phyloP scores from a whole-genome alignment of 1,140 invertebrate genomes.

The Hyposmocoma kahamanoa region DNA sequence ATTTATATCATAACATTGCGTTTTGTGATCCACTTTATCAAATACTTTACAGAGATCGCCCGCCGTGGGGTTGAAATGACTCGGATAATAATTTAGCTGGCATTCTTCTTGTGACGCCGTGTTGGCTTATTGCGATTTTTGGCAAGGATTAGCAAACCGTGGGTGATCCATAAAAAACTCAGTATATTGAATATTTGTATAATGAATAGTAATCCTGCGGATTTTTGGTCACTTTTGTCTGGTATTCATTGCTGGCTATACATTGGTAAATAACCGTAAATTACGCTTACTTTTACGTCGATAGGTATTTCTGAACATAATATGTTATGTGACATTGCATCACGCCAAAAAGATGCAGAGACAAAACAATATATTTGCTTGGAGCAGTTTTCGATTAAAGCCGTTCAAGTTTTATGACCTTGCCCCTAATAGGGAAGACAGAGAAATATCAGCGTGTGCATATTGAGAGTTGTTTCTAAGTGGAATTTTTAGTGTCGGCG shows the following conservation, averaged over 20 bases:
- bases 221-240: too few relatives aligned
- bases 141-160: slow-evolving; percentile 47
- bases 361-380: too few relatives aligned
- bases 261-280: too few relatives aligned
- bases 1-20: slow-evolving; percentile 60
- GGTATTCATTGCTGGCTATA: too few relatives aligned
- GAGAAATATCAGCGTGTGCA: slow-evolving; percentile 35
- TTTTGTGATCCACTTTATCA: slow-evolving; percentile 72
- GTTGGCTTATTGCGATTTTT: slow-evolving; percentile 67
- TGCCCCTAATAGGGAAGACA: slow-evolving; percentile 30
- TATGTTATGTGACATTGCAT: too few relatives aligned
- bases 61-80: slow-evolving; percentile 55
- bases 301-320: too few relatives aligned
- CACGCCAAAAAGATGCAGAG: too few relatives aligned
- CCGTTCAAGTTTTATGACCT: slow-evolving; percentile 59
- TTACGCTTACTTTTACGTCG: too few relatives aligned
- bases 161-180: slow-evolving; percentile 42
- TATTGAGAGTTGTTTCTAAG: slow-evolving; percentile 63
- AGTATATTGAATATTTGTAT: slow-evolving; percentile 27
- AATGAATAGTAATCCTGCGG: slow-evolving; percentile 27
- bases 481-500: slow-evolving; percentile 62
- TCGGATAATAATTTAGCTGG: slow-evolving; percentile 57
- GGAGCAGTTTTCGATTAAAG: slow-evolving; percentile 49
- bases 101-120: slow-evolving; percentile 41
- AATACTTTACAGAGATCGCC: slow-evolving; percentile 60